Base-by-base conservation (phyloP, 2,888 invertebrate genomes). In the Stictocephala bisonia region DNA sequence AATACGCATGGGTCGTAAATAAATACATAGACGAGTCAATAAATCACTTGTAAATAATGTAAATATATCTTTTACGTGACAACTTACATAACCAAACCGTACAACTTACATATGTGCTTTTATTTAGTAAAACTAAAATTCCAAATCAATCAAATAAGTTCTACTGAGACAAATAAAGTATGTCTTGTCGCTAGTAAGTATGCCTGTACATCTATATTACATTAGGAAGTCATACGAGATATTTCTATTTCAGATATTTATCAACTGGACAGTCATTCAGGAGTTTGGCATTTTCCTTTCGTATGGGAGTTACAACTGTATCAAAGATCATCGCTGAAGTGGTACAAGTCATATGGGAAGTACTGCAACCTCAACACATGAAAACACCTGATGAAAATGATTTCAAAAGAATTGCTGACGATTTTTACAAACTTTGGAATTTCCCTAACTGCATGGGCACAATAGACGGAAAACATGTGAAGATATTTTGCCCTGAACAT, bases 201-300 rank as follows among this genome's bases (percentile, higher is more conserved):
- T 44, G 44, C 44, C 44, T 44, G 44, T 44, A 44, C 44, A 44
- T 44, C 44, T 44, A 44, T 44, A 44, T 44, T 44, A 44, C 44
- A 44, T 44, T 44, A 44, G 44, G 44, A 44, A 44, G n/a, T 44
- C 18, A 44, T 44, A 44, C 18, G n/a, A 9, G 44, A 18, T 44
- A 44, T 44, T 44, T 44, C 44, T 44, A 44, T 67, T 67, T 67
- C 67, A 67, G 48, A 15, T 67, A 67, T 67, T 48, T 67, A 24
- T 44, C 48, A 40, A 67, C 67, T 51, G 67, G 67, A 48, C 48
- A 67, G 27, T 67, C 67, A 20, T 80, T 58, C 71, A 75, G 29
- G 68, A 78, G 27, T 80, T 78, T 24, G 44, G 72, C 13, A 56
- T 81, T 50, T 78, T 71, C 60, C 40, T 67, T 67, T 67, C 67